Percentiles rank a stretch among this genome's conserved stretches.
phyloP scores from a whole-genome alignment of 2,113 vertebrate species.

The Erythrolamprus reginae region DNA sequence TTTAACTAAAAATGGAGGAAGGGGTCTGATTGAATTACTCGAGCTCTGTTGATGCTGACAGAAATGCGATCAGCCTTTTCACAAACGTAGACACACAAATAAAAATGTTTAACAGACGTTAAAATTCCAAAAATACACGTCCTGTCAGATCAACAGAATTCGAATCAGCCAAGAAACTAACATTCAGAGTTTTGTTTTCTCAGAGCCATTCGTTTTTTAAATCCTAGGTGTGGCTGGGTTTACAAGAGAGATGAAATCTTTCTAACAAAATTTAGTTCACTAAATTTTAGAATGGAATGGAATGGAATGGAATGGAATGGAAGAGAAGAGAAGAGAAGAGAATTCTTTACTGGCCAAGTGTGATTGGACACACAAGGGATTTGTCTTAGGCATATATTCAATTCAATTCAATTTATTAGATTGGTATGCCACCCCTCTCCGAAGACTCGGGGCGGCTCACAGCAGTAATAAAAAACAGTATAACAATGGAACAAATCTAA shows the following conservation, averaged over 20 bases:
- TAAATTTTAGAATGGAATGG: neutral
- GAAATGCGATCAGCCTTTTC: neutral
- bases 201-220: neutral
- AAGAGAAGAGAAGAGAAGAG: too few species aligned
- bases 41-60: neutral
- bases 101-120: neutral
- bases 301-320: too few species aligned
- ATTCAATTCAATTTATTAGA: too few species aligned
- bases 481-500: too few species aligned
- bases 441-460: too few species aligned
- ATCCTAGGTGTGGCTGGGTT: neutral
- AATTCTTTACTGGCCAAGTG: too few species aligned
- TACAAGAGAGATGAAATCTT: neutral
- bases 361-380: too few species aligned
- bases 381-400: too few species aligned
- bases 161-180: neutral
- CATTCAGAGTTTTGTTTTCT: neutral
- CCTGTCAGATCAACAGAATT: neutral
- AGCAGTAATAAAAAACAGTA: too few species aligned
- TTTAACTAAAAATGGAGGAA: slow-evolving; percentile 6
- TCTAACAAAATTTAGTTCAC: neutral
- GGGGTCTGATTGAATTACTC: neutral
- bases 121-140: neutral
- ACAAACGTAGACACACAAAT: neutral
- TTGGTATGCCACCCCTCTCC: too few species aligned